These are phyloP conservation scores for Dipodomys ordii DNA, from an alignment of 2,113 vertebrate species.

Conservation along the genomic window DNA sequence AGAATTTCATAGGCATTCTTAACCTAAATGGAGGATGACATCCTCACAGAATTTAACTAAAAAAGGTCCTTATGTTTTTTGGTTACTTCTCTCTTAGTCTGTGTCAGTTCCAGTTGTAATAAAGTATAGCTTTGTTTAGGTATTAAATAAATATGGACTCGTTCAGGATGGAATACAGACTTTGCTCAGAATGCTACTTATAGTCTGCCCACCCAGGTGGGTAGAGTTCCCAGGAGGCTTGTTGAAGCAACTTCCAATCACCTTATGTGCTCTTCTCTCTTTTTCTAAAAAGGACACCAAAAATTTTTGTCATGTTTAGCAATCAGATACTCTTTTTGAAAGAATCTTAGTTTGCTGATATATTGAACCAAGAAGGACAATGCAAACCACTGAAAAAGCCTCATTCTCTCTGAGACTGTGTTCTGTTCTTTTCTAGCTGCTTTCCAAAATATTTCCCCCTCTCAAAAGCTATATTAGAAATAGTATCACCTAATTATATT, in stretches of 20 bases:
- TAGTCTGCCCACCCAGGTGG: neutral
- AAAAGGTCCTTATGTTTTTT: neutral
- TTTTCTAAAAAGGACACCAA: neutral
- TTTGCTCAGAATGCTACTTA: neutral
- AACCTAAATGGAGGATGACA: neutral
- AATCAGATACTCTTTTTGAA: neutral
- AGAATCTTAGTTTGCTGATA: conserved; percentile 13
- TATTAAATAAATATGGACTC: neutral
- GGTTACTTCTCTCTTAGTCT: neutral
- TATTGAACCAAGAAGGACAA: neutral
- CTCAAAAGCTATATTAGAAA: conserved; percentile 28
- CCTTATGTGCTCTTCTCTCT: neutral
- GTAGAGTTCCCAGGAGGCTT: neutral
- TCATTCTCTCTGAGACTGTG: neutral
- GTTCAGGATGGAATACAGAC: neutral
- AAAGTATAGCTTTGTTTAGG: neutral
- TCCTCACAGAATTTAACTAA: neutral
- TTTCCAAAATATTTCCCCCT: neutral
- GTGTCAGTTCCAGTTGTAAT: neutral
- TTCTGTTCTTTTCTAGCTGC: neutral
- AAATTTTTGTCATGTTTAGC: neutral
- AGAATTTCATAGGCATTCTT: neutral
- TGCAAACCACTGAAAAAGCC: neutral
- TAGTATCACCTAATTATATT: neutral
- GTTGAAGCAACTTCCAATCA: neutral